phyloP scores from a whole-genome alignment of 2,797 vertebrate genomes.

The Falco berigora region DNA sequence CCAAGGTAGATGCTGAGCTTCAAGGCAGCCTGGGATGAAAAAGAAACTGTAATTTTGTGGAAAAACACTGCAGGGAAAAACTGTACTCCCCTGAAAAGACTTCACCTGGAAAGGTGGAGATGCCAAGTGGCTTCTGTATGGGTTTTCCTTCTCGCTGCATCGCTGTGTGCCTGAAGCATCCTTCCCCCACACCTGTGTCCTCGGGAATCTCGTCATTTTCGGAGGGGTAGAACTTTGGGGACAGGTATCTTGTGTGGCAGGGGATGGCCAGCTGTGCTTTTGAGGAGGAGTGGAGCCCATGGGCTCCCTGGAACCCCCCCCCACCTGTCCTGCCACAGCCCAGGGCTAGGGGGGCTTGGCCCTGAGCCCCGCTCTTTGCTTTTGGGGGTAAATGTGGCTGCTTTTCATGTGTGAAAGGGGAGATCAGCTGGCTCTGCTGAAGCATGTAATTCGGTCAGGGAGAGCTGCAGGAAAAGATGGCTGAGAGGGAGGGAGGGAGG shows the following conservation, averaged over 20 bases:
- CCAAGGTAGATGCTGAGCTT: neutral
- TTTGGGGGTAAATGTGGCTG: neutral
- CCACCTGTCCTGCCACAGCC: neutral
- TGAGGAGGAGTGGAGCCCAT: neutral
- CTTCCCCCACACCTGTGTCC: neutral
- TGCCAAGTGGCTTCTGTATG: neutral
- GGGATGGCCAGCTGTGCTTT: neutral
- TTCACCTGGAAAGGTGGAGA: neutral
- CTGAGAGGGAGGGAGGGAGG: neutral
- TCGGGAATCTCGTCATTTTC: neutral
- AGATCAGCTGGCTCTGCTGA: neutral
- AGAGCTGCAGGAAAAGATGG: neutral
- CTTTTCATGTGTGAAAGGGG: neutral
- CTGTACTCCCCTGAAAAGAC: neutral
- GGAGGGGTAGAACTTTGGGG: neutral
- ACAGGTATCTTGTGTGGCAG: neutral
- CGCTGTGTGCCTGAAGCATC: rapidly evolving
- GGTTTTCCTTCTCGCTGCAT: neutral
- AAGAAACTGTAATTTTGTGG: neutral
- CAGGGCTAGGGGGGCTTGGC: neutral
- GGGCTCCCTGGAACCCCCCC: neutral
- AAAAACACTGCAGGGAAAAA: neutral
- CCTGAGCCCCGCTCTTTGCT: neutral
- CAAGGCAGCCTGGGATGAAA: neutral
- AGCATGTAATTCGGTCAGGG: neutral